A percentile compares a stretch with the other conserved stretches of the same genome.
Conservation (phyloP, 2,797 vertebrate species). For the Mormyrus proboscirostris region DNA sequence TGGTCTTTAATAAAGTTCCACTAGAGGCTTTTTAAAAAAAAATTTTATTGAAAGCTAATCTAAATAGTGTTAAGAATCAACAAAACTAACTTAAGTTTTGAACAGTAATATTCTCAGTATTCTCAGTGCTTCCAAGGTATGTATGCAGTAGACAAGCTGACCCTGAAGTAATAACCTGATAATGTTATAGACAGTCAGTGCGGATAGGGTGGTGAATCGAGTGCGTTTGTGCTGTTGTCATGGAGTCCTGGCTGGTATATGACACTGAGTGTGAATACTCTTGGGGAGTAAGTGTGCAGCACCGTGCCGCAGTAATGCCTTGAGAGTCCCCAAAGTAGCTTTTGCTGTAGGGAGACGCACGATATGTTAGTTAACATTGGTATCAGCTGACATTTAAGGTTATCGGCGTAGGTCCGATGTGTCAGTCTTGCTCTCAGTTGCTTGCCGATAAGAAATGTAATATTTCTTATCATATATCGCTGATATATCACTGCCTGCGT, state of each 20-base stretch:
- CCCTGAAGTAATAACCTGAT: neutral
- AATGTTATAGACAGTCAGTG: neutral
- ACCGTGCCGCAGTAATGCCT: neutral
- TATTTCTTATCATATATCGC: neutral
- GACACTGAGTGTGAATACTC: neutral
- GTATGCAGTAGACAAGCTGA: neutral
- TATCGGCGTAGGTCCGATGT: neutral
- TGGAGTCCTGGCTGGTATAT: neutral
- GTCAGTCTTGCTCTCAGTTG: neutral
- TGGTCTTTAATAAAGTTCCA: neutral
- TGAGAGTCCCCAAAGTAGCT: neutral
- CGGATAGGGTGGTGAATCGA: neutral
- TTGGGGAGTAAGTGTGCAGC: neutral
- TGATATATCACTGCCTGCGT: neutral
- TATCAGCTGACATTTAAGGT: neutral
- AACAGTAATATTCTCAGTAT: neutral
- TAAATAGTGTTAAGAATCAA: neutral
- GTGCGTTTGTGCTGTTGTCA: neutral
- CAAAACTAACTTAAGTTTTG: neutral
- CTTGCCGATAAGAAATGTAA: neutral
- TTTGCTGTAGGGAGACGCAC: neutral
- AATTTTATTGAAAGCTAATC: neutral
- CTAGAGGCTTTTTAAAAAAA: neutral
- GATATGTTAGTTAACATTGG: neutral
- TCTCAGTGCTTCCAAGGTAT: neutral